Evolutionary conservation across 2,797 vertebrate genomes (phyloP).

Genomic region (Notamacropus eugenii): DNA sequence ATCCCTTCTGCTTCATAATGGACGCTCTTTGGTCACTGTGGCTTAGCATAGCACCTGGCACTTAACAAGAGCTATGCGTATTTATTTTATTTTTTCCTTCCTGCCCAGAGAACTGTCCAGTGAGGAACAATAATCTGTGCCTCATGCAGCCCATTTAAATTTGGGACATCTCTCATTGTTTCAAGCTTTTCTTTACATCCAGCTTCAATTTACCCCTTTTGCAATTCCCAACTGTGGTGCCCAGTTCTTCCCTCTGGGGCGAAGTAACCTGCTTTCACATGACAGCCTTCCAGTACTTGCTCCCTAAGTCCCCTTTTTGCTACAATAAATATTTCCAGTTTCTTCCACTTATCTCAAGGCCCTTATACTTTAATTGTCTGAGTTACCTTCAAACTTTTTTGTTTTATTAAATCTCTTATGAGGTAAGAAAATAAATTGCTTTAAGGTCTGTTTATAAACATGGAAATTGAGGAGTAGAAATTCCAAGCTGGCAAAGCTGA

Average conservation of each 20-base stretch:
- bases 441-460: neutral
- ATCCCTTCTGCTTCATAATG: neutral
- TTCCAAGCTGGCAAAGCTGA: neutral
- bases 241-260: neutral
- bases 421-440: neutral
- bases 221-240: neutral
- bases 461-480: neutral
- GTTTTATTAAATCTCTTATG: neutral
- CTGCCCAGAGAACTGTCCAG: neutral
- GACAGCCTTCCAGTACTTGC: neutral
- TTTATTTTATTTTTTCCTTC: neutral
- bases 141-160: neutral
- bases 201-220: neutral
- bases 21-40: neutral
- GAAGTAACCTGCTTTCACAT: neutral
- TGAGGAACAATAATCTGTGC: neutral
- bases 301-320: neutral
- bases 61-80: neutral
- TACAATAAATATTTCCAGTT: neutral
- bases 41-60: neutral
- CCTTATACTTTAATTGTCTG: neutral
- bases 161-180: neutral
- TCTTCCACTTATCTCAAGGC: neutral
- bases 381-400: neutral
- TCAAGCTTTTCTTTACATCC: neutral